phyloP scores from a whole-genome alignment of 2,888 invertebrate genomes.

The Troides helena region DNA sequence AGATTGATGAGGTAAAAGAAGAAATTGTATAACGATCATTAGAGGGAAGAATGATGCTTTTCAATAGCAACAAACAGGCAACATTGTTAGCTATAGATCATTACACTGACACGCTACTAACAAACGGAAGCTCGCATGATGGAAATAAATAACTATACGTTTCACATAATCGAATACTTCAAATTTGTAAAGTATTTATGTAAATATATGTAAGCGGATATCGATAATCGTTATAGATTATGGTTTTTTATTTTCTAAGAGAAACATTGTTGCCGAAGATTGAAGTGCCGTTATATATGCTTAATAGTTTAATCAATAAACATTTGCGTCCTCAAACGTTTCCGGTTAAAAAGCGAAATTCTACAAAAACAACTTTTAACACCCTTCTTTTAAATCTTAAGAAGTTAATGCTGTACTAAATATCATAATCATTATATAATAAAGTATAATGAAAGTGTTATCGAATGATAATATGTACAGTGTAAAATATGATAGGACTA shows the following conservation, averaged over 20 bases:
- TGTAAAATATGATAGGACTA: not conserved
- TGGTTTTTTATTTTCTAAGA: not conserved
- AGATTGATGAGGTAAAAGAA: not conserved
- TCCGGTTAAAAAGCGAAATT: too few species aligned
- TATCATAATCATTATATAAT: too few species aligned
- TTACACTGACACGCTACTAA: conserved; percentile 11
- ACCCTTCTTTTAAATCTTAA: too few species aligned
- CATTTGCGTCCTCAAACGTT: too few species aligned
- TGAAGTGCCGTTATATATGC: not conserved
- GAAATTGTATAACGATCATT: not conserved
- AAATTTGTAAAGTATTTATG: conserved; percentile 19
- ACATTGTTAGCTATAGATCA: conserved; percentile 11
- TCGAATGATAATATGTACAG: not conserved
- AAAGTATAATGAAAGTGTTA: too few species aligned
- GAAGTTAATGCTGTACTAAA: too few species aligned
- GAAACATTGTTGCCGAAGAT: not conserved
- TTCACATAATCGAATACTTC: conserved; percentile 24
- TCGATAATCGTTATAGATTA: conserved; percentile 14
- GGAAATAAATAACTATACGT: conserved; percentile 17
- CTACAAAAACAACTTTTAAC: too few species aligned
- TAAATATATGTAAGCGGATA: conserved; percentile 21
- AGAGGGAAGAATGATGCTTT: not conserved
- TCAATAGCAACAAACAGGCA: conserved; percentile 1
- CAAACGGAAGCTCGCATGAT: conserved; percentile 26
- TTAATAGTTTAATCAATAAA: not conserved